phyloP scores from a whole-genome alignment of 2,797 vertebrate species.

The Pitangus sulphuratus region DNA sequence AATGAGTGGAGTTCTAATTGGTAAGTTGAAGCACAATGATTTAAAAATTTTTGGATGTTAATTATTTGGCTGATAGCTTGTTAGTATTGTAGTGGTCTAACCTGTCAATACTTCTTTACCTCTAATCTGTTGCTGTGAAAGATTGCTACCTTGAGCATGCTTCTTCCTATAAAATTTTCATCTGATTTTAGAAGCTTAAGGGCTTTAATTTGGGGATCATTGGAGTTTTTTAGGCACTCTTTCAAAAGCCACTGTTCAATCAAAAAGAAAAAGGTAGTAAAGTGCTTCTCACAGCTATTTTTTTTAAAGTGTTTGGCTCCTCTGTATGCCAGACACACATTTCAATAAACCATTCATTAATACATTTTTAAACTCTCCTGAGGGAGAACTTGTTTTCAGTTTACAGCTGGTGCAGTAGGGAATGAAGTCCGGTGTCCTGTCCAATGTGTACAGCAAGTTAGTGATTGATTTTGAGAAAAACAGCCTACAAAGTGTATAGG shows the following conservation, averaged over 20 bases:
- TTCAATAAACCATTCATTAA: not conserved
- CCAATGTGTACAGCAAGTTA: not conserved
- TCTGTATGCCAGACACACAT: not conserved
- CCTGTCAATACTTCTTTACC: not conserved
- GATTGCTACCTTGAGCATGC: not conserved
- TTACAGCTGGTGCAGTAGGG: not conserved
- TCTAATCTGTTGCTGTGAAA: not conserved
- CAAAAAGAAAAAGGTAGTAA: not conserved
- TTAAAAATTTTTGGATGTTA: not conserved
- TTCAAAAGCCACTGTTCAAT: not conserved
- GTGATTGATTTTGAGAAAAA: not conserved
- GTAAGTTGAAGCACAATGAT: constrained; percentile 68
- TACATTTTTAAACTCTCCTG: not conserved
- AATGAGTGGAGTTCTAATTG: constrained; percentile 85
- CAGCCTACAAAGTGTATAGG: not conserved
- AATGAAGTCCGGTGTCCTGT: not conserved
- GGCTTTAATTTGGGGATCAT: not conserved
- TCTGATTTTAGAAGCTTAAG: not conserved
- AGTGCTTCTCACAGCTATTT: not conserved
- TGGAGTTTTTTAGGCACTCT: not conserved
- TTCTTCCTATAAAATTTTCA: not conserved
- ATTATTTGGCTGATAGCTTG: not conserved
- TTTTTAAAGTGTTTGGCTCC: not conserved
- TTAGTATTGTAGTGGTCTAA: not conserved
- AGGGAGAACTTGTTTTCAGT: not conserved